Evolutionary conservation across 2,113 vertebrate genomes (phyloP).

Genomic region (Pseudorhombus dupliciocellatus): DNA sequence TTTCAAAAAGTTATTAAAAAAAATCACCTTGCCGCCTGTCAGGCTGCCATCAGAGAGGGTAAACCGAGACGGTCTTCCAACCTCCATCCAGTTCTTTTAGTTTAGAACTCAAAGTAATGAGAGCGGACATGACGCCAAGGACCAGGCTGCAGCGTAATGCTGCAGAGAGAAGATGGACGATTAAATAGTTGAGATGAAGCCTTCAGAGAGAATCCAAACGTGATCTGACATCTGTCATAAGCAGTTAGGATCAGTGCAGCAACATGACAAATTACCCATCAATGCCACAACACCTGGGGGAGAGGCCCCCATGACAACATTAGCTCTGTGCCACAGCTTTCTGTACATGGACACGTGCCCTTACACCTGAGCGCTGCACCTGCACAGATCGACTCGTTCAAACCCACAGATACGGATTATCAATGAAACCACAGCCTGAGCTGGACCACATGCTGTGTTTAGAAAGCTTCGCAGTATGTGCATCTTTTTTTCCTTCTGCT

Average conservation of each 20-base stretch:
- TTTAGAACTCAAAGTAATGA: slow-evolving; percentile 72
- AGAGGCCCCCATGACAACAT: slow-evolving; percentile 45
- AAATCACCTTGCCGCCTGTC: slow-evolving; percentile 27
- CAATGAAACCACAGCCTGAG: background rate
- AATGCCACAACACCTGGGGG: slow-evolving; percentile 63
- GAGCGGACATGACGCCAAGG: slow-evolving; percentile 54
- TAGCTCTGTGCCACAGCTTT: slow-evolving; percentile 35
- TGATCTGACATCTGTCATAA: slow-evolving; percentile 80
- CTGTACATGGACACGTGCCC: slow-evolving; percentile 39
- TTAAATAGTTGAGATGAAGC: slow-evolving; percentile 70
- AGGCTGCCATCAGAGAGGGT: slow-evolving; percentile 28
- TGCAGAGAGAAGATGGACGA: slow-evolving; percentile 59
- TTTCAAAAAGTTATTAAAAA: slow-evolving; percentile 15
- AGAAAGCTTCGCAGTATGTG: background rate
- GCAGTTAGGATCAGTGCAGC: slow-evolving; percentile 61
- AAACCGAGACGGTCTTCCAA: slow-evolving; percentile 33
- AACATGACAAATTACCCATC: slow-evolving; percentile 67
- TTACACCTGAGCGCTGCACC: slow-evolving; percentile 34
- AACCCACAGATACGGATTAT: background rate
- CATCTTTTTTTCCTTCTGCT: background rate
- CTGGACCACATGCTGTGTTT: background rate
- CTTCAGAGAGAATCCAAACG: slow-evolving; percentile 66
- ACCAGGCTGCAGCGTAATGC: slow-evolving; percentile 47
- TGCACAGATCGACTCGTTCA: background rate
- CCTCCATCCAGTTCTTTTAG: slow-evolving; percentile 40